These are phyloP conservation scores for Eulithis testata DNA, from an alignment of 2,888 invertebrate genomes.

Conservation along the genomic window DNA sequence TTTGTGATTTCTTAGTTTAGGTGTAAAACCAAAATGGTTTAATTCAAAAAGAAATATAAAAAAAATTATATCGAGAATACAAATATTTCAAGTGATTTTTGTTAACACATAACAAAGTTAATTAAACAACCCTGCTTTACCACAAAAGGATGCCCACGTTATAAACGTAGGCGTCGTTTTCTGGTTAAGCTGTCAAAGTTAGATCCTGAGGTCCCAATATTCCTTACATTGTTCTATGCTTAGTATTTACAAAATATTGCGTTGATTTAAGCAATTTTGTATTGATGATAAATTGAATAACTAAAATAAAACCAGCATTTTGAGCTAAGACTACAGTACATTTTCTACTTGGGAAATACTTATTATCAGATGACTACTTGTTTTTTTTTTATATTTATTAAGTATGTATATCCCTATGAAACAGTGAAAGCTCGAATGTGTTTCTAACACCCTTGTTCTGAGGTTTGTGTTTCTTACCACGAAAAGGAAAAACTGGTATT, in stretches of 20 bases:
- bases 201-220: neutral
- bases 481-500: slow-evolving; percentile 6
- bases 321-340: slow-evolving; percentile 10
- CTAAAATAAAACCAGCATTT: slow-evolving; percentile 9
- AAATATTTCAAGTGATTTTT: too few species aligned
- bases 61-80: neutral
- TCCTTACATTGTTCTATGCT: too few species aligned
- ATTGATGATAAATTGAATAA: neutral
- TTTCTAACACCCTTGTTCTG: slow-evolving; percentile 75
- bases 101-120: neutral
- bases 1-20: slow-evolving; percentile 75
- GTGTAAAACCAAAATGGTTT: neutral
- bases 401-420: slow-evolving; percentile 25
- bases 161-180: neutral
- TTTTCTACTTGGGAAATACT: slow-evolving; percentile 14
- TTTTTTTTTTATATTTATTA: slow-evolving; percentile 21
- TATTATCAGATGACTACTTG: slow-evolving; percentile 13
- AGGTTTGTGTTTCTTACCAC: slow-evolving; percentile 52
- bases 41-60: neutral
- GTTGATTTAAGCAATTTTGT: neutral
- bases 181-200: neutral
- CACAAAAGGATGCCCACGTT: neutral
- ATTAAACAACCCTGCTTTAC: neutral
- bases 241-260: neutral
- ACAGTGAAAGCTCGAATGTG: slow-evolving; percentile 76